Evolutionary conservation across 2,888 invertebrate genomes (phyloP).

Genomic region (Calameuta filiformis): DNA sequence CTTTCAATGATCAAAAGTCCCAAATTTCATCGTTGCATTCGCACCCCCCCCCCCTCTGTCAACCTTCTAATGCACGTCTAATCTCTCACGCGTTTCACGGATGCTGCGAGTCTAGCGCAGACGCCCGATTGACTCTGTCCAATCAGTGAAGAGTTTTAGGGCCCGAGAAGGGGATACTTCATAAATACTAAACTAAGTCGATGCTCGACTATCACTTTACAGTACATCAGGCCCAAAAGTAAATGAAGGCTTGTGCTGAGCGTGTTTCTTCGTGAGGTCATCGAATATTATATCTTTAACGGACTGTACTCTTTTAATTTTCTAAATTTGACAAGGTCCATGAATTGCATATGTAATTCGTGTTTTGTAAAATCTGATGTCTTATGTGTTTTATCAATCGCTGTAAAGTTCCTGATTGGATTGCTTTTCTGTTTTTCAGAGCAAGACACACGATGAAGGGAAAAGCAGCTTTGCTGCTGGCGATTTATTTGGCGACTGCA

Average conservation of each 20-base stretch:
- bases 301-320: not conserved
- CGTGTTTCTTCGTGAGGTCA: not conserved
- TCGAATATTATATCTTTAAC: not conserved
- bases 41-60: no score
- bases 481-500: slow-evolving; percentile 30
- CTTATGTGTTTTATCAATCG: not conserved
- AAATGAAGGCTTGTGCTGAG: not conserved
- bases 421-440: slow-evolving; percentile 30
- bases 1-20: not conserved
- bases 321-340: not conserved
- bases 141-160: not conserved
- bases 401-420: not conserved
- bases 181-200: not conserved
- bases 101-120: not conserved
- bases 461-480: slow-evolving; percentile 51
- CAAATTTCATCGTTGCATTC: not conserved
- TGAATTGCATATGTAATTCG: not conserved
- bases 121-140: not conserved
- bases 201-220: not conserved
- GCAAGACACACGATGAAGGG: slow-evolving; percentile 39
- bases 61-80: not conserved
- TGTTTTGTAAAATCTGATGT: not conserved
- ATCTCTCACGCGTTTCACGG: not conserved
- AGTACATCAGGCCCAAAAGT: not conserved
- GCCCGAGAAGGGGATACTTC: not conserved